Base-by-base conservation (phyloP, 2,888 invertebrate species). In the Euclidia mi region DNA sequence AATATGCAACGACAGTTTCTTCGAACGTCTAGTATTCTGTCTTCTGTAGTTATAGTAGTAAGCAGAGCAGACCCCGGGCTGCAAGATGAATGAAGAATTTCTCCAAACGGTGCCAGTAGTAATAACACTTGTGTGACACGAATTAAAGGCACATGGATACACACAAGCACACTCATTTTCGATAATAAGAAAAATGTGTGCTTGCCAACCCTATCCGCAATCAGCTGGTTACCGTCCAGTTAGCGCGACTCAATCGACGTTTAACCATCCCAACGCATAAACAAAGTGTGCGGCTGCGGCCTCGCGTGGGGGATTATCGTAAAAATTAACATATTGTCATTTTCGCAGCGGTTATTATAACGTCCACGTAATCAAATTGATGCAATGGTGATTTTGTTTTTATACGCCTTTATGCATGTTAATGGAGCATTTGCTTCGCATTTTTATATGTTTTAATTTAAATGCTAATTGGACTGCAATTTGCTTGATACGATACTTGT, bases 321-420 rank as follows among this genome's bases (percentile, higher is more conserved):
- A 55, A 72, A 76, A 72, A 78, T 75, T 65, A 65, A 81, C 71
- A 62, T 52, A 65, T 69, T 50, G 63, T 60, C 67, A 66, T 75
- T 72, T 68, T 73, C 61, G 67, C 60, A 62, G 58, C 57, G 59
- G 52, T 67, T 76, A 70, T 65, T 75, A 65, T 53, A 53, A 68
- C 55, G 42, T 29, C 14, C 25, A 7, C 40, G 41, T 31, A 32
- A 58, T 62, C 53, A 37, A 58, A 64, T 60, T 52, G 58, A 45
- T 53, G 40, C 53, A 57, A 52, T 42, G 38, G 37, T 40, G 42
- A 38, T 61, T 46, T 34, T 29, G 41, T 40, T 50, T 56, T 55
- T 40, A 46, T 20, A 49, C n/a, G 48, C n/a, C 40, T 41, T 55
- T 53, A 42, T 49, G 35, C 59, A 48, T 66, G 47, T 46, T 35